Evolutionary conservation across 1,140 invertebrate species (phyloP).

Genomic region (Heliconius hermathena): DNA sequence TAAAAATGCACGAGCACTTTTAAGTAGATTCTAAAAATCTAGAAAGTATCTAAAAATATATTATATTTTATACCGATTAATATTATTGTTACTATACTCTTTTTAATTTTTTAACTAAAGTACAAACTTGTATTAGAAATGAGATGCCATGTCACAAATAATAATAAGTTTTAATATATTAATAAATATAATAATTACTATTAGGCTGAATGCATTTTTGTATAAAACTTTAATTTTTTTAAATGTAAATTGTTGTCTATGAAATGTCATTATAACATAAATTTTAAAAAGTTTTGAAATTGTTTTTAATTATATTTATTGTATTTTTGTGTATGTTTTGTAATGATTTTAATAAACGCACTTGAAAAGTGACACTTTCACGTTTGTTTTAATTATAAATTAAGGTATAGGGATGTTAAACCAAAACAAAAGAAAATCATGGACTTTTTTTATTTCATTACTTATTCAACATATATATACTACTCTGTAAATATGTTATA

Average conservation of each 20-base stretch:
- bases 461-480: background rate
- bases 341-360: conserved; percentile 59
- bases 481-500: too few relatives aligned
- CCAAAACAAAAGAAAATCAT: background rate
- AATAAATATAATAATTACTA: conserved; percentile 16
- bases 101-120: conserved; percentile 32
- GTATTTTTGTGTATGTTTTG: conserved; percentile 20
- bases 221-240: background rate
- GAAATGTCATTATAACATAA: background rate
- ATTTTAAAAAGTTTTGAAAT: background rate
- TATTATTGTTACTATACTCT: conserved; percentile 12
- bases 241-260: background rate
- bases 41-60: background rate
- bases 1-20: conserved; percentile 8
- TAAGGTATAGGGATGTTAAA: background rate
- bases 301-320: conserved; percentile 11
- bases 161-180: conserved; percentile 42
- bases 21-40: background rate
- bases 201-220: conserved; percentile 16
- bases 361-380: conserved; percentile 67
- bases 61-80: conserved; percentile 13
- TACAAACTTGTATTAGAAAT: conserved; percentile 41
- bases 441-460: background rate
- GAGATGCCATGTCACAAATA: conserved; percentile 61
- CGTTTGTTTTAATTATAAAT: background rate